Evolutionary conservation across 2,797 vertebrate genomes (phyloP).

Genomic region (Orestias chungarensis): DNA sequence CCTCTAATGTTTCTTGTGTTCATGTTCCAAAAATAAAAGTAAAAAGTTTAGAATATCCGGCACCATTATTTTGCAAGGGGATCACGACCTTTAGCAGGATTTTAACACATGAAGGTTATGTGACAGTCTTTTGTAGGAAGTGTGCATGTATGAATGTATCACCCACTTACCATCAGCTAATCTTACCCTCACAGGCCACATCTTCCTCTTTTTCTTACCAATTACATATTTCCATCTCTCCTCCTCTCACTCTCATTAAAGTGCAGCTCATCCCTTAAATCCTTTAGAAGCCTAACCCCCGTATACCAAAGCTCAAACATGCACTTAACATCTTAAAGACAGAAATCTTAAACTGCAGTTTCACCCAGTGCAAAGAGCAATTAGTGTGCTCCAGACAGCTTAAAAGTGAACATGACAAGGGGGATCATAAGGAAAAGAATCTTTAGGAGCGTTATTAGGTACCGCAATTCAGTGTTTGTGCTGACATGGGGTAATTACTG

Average conservation of each 20-base stretch:
- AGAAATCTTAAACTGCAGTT: conserved; percentile 26
- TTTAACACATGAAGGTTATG: conserved; percentile 58
- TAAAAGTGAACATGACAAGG: not conserved
- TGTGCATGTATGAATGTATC: conserved; percentile 42
- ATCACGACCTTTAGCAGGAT: conserved; percentile 20
- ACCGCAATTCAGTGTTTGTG: conserved; percentile 8
- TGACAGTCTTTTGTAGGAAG: conserved; percentile 42
- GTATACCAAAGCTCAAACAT: conserved; percentile 6
- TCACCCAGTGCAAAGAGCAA: conserved; percentile 15
- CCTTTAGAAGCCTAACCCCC: conserved; percentile 8
- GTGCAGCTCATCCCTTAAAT: conserved; percentile 20
- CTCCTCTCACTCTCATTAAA: conserved; percentile 24
- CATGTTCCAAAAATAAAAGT: conserved; percentile 8
- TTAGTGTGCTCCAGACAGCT: conserved; percentile 1
- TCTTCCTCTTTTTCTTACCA: not conserved
- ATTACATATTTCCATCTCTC: not conserved
- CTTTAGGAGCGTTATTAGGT: conserved; percentile 21
- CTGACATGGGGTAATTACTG: conserved; percentile 19
- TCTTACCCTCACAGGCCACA: conserved; percentile 1
- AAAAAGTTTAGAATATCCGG: not conserved
- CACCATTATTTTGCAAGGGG: conserved; percentile 3
- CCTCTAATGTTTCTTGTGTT: not conserved
- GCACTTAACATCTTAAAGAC: conserved; percentile 9
- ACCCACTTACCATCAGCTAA: conserved; percentile 22
- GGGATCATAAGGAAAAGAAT: conserved; percentile 8